A percentile compares a stretch with the other conserved stretches of the same genome.
Evolutionary conservation across 2,113 vertebrate genomes (phyloP).

Genomic region (Ivindomyrus marchei): DNA sequence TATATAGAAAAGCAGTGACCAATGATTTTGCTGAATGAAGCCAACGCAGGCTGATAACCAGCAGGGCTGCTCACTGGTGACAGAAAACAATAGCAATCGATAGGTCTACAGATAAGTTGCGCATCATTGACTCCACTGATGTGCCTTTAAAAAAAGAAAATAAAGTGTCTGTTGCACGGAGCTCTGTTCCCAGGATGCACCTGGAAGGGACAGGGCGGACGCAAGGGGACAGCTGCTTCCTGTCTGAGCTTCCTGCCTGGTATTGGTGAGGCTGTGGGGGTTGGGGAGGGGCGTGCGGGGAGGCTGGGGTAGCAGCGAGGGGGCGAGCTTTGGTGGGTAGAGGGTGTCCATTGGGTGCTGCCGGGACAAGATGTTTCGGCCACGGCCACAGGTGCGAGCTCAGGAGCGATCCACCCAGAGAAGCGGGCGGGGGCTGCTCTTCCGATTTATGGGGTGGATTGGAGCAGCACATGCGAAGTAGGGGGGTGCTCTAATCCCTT

Average conservation of each 20-base stretch:
- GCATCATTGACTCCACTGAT: not conserved
- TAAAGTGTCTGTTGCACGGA: conserved; percentile 44
- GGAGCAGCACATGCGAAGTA: not conserved
- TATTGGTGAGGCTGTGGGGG: not conserved
- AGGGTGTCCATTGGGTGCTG: conserved; percentile 24
- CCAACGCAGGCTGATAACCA: not conserved
- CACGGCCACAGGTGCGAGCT: conserved; percentile 50
- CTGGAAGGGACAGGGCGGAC: conserved; percentile 59
- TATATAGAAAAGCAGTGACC: not conserved
- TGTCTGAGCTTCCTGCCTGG: conserved; percentile 59
- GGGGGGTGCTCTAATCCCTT: conserved; percentile 28
- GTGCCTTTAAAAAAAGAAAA: conserved; percentile 19
- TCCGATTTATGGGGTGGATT: conserved; percentile 11
- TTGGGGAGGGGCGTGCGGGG: not conserved
- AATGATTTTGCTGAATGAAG: not conserved
- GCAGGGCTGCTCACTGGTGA: not conserved
- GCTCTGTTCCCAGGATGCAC: conserved; percentile 71
- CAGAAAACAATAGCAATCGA: not conserved
- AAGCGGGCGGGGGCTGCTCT: conserved; percentile 10
- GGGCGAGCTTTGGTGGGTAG: not conserved
- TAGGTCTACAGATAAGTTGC: not conserved
- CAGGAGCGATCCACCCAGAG: conserved; percentile 22
- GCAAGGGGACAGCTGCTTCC: conserved; percentile 68
- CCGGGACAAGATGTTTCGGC: conserved; percentile 47
- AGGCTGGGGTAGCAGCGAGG: not conserved